Base-by-base conservation (phyloP, 1,140 invertebrate genomes). In the Heliconius hewitsoni region DNA sequence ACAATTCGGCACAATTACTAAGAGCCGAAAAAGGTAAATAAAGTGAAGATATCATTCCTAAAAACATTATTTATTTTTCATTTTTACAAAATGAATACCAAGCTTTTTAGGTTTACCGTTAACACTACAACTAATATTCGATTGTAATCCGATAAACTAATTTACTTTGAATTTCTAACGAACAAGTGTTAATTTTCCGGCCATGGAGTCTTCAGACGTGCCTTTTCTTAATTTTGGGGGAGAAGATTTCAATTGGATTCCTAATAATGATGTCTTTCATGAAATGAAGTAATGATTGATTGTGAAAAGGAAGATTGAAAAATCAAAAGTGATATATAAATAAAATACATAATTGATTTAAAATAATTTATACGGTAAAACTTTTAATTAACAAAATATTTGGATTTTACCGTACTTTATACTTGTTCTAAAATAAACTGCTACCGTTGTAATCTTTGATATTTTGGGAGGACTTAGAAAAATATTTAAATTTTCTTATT, bases 121-220 rank as follows among this genome's bases (percentile, higher is more conserved):
- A 27, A 66, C 4, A 23, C 23, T 3, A 30, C 60, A 66, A 30
- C 23, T 27, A 66, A 27, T 66, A 30, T 66, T 66, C 23, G 60
- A 66, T 66, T 66, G 60, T 66, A 55, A 74, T 55, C 73, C 27
- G 18, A 55, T 52, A 57, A 74, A 74, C 73, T 57, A 74, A 74
- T 74, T 74, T 74, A 74, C 27, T 55, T 74, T 66, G 23, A 9
- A 66, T 27, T 30, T 13, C 60, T 16, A n/a, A 18, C 57, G 30
- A 74, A 57, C 30, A 57, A 74, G 73, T 55, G 52, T 18, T 74
- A 57, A 74, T 74, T 74, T 74, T 74, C 52, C 73, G 52, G 73
- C 11, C 52, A 74, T n/a, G 11, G 73, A 57, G 6, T 27, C 52
- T 23, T 74, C 50, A 74, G 50, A 39, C 52, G n/a, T 73, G 23